Conservation (phyloP, 30 jellyfish, hydroid and myxozoan genomes). For the Pseudorhiza aurosa region DNA sequence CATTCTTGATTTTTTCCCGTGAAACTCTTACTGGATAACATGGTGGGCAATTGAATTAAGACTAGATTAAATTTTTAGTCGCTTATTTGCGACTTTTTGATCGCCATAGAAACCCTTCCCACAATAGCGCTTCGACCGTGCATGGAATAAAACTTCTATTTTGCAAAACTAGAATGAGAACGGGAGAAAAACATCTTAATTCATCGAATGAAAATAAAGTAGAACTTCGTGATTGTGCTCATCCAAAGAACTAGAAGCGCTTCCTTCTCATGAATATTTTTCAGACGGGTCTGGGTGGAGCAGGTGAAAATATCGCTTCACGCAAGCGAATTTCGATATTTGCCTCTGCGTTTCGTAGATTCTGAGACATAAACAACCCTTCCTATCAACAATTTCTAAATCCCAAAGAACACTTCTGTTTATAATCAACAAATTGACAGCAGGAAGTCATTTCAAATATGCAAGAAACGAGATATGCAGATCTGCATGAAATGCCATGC, state of each 20-base stretch:
- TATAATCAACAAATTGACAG: background rate
- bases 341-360: background rate
- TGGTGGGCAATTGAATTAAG: too few species aligned
- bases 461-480: constrained; percentile 4
- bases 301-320: background rate
- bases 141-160: too few species aligned
- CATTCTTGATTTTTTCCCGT: background rate
- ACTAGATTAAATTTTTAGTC: too few species aligned
- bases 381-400: too few species aligned
- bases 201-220: too few species aligned
- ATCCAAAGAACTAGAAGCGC: too few species aligned
- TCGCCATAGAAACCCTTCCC: constrained; percentile 35
- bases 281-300: constrained; percentile 22
- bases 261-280: constrained; percentile 20
- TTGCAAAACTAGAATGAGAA: background rate
- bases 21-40: background rate
- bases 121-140: background rate
- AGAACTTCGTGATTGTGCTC: too few species aligned
- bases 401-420: background rate
- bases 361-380: too few species aligned
- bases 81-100: constrained; percentile 42
- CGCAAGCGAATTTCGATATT: background rate
- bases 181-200: too few species aligned
- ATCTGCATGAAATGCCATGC: constrained; percentile 4
- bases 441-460: background rate